phyloP scores from a whole-genome alignment of 2,888 invertebrate species.

The Anticlea derivata region DNA sequence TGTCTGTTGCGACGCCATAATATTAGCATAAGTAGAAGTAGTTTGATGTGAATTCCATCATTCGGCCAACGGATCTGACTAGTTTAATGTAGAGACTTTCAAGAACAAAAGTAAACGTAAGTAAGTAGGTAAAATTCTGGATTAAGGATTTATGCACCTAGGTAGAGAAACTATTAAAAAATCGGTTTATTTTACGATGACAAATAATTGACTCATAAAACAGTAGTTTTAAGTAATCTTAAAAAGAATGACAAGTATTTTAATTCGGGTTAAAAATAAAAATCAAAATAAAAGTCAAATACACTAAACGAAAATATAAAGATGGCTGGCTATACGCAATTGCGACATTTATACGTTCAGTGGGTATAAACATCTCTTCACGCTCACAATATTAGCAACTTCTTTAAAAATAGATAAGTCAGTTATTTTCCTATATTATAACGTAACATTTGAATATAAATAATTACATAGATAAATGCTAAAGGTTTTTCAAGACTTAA shows the following conservation, averaged over 20 bases:
- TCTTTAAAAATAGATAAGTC: constrained; percentile 8
- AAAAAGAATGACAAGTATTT: constrained; percentile 47
- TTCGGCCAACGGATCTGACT: neutral
- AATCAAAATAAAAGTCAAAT: constrained; percentile 52
- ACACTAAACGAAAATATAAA: constrained; percentile 48
- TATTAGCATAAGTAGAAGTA: constrained; percentile 2
- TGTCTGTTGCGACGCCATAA: constrained; percentile 10
- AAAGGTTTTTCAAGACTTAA: too few species aligned
- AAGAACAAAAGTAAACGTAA: too few species aligned
- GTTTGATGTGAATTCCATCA: constrained; percentile 2
- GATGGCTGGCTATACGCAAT: constrained; percentile 51
- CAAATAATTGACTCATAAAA: constrained; percentile 37
- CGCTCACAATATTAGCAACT: constrained; percentile 35
- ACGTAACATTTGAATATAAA: neutral
- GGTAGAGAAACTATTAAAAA: neutral
- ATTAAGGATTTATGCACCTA: neutral
- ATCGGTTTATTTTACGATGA: constrained; percentile 30
- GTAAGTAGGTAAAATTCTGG: too few species aligned
- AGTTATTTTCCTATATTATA: neutral
- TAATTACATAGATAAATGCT: too few species aligned
- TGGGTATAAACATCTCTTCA: constrained; percentile 59
- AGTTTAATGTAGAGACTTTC: too few species aligned
- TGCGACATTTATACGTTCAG: constrained; percentile 49
- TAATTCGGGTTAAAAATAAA: constrained; percentile 51
- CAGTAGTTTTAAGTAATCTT: constrained; percentile 32